These are phyloP conservation scores for Poeciliopsis infans DNA, from an alignment of 2,797 vertebrate genomes.

Conservation along the genomic window DNA sequence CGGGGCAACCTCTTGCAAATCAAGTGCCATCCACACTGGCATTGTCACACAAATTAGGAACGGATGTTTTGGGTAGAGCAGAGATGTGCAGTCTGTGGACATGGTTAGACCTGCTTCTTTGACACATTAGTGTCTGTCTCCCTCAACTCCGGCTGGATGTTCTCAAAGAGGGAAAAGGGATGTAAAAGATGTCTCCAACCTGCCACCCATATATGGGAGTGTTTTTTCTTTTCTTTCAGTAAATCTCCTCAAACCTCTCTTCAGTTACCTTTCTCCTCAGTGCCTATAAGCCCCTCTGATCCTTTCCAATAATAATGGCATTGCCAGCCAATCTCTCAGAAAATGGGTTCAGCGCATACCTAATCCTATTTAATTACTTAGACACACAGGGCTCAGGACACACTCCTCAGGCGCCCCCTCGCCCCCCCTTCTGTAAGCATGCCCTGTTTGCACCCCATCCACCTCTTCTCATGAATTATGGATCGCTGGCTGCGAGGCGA, in stretches of 20 bases:
- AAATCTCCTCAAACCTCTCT: slow-evolving; percentile 81
- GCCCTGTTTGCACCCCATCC: slow-evolving; percentile 79
- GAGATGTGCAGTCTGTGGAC: slow-evolving; percentile 63
- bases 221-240: slow-evolving; percentile 71
- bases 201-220: slow-evolving; percentile 72
- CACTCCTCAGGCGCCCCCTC: slow-evolving; percentile 68
- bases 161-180: slow-evolving; percentile 44
- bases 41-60: slow-evolving; percentile 86
- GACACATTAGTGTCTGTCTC: slow-evolving; percentile 38
- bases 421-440: slow-evolving; percentile 69
- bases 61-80: slow-evolving; percentile 75
- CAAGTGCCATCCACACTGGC: slow-evolving; percentile 73
- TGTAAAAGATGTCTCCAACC: slow-evolving; percentile 66
- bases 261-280: slow-evolving; percentile 82
- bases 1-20: slow-evolving; percentile 83
- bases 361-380: slow-evolving; percentile 85
- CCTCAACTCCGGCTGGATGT: slow-evolving; percentile 39
- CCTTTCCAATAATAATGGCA: slow-evolving; percentile 80
- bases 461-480: slow-evolving; percentile 82
- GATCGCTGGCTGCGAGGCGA: slow-evolving; percentile 77
- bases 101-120: slow-evolving; percentile 49
- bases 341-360: slow-evolving; percentile 81
- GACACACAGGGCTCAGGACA: slow-evolving; percentile 80
- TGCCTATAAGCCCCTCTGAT: slow-evolving; percentile 81
- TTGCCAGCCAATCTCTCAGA: slow-evolving; percentile 81